Conservation (phyloP, 2,113 vertebrate species). For the Myotis brandtii region DNA sequence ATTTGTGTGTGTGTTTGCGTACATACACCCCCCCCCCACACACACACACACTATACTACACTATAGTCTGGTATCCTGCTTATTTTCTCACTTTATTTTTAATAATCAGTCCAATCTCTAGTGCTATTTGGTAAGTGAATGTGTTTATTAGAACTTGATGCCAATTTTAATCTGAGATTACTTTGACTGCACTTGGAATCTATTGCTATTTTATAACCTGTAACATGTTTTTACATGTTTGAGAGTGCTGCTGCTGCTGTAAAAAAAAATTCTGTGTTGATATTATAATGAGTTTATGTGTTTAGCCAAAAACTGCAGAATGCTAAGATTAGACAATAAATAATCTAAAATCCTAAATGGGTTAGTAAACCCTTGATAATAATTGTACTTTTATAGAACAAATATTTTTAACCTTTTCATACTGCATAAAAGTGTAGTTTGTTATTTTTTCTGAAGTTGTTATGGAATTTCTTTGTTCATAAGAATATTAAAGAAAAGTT, state of each 20-base stretch:
- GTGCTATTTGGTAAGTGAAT: conserved; percentile 67
- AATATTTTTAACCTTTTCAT: conserved; percentile 49
- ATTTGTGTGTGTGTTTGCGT: too few species aligned
- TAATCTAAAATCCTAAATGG: conserved; percentile 68
- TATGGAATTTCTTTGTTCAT: conserved; percentile 68
- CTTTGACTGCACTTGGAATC: conserved; percentile 79
- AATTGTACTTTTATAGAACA: conserved; percentile 70
- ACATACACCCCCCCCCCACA: background rate
- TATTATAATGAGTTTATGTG: conserved; percentile 73
- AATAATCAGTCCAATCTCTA: conserved; percentile 73
- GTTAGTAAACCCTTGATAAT: conserved; percentile 71
- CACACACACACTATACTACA: background rate
- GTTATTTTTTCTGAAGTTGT: conserved; percentile 43
- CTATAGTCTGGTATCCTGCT: conserved; percentile 4
- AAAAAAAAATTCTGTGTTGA: conserved; percentile 65
- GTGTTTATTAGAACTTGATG: conserved; percentile 67
- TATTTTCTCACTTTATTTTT: conserved; percentile 60
- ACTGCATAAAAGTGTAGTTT: background rate
- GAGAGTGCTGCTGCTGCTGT: conserved; percentile 68
- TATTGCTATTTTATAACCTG: conserved; percentile 74
- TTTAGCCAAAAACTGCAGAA: conserved; percentile 70
- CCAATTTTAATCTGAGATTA: conserved; percentile 80
- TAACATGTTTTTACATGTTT: conserved; percentile 85
- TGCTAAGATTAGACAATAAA: conserved; percentile 73
- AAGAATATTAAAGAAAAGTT: conserved; percentile 70